Evolutionary conservation across 2,113 vertebrate species (phyloP).

Genomic region (Menura novaehollandiae): DNA sequence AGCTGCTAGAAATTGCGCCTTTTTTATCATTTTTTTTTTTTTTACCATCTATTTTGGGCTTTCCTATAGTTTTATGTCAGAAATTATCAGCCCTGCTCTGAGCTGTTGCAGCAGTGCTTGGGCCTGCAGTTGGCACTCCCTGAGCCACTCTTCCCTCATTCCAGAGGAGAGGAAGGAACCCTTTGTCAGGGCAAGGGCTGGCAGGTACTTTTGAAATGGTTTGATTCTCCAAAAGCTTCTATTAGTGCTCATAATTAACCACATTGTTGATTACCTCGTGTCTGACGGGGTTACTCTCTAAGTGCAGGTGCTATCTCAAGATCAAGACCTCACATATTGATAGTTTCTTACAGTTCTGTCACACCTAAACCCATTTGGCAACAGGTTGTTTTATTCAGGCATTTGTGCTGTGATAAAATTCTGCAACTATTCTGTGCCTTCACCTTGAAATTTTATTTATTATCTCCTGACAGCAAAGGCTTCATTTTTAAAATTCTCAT

Average conservation of each 20-base stretch:
- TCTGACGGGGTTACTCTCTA: neutral
- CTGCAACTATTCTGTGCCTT: neutral
- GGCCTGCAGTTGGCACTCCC: neutral
- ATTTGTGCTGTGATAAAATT: neutral
- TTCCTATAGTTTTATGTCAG: neutral
- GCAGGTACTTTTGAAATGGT: neutral
- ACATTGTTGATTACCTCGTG: neutral
- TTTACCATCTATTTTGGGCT: neutral
- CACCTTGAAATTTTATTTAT: neutral
- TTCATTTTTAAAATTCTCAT: neutral
- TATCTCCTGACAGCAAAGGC: neutral
- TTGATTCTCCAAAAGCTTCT: neutral
- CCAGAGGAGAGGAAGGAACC: neutral
- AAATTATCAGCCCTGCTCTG: neutral
- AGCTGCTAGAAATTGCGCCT: neutral
- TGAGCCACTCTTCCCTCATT: neutral
- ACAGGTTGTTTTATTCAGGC: neutral
- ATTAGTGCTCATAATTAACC: neutral
- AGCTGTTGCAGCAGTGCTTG: neutral
- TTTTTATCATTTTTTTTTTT: neutral
- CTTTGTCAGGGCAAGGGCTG: neutral
- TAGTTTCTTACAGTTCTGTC: neutral
- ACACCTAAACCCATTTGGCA: neutral
- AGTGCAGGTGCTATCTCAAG: neutral
- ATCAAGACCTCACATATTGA: neutral